Percentiles rank a stretch among this genome's conserved stretches.
Evolutionary conservation across 2,113 vertebrate species (phyloP).

Genomic region (Climacteris rufus): DNA sequence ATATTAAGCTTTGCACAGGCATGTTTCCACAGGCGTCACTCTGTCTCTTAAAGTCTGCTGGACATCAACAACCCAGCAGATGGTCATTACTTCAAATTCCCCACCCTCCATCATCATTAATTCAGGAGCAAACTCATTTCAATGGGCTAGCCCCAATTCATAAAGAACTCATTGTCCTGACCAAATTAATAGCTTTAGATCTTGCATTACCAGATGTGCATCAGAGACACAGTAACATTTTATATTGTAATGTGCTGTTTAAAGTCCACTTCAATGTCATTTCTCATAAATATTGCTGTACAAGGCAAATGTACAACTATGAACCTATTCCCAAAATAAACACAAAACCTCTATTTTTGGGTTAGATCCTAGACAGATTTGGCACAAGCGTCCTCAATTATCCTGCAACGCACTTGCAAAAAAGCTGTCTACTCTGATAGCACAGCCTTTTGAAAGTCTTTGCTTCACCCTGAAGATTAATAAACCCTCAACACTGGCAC

Average conservation of each 20-base stretch:
- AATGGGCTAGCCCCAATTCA: background rate
- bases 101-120: constrained; percentile 17
- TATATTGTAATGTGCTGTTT: background rate
- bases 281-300: background rate
- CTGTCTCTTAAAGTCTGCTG: background rate
- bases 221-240: background rate
- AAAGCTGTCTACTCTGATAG: background rate
- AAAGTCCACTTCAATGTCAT: background rate
- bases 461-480: background rate
- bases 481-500: background rate
- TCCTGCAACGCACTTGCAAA: background rate
- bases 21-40: background rate
- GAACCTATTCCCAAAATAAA: constrained; percentile 11
- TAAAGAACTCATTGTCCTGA: constrained; percentile 41
- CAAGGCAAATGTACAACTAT: background rate
- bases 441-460: background rate
- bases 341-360: background rate
- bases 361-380: background rate
- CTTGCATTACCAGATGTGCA: constrained; percentile 10
- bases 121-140: constrained; percentile 36
- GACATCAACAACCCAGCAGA: constrained; percentile 24
- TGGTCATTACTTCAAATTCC: constrained; percentile 3
- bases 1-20: background rate
- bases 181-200: constrained; percentile 34
- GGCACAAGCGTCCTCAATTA: background rate